These are phyloP conservation scores for Leptinotarsa lineolata DNA, from an alignment of 1,140 invertebrate species.

Conservation along the genomic window DNA sequence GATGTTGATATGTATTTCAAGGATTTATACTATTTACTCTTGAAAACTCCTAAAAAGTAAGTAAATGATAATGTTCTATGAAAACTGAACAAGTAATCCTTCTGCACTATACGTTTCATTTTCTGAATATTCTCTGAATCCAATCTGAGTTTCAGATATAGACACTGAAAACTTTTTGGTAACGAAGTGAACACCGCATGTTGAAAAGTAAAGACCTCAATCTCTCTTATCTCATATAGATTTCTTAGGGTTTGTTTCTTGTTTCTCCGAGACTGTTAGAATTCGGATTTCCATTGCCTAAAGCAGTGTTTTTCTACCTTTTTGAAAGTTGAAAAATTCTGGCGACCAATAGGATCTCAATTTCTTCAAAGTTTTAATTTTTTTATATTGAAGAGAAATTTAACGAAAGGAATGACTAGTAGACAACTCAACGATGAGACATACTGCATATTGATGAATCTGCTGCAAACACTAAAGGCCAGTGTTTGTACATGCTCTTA, in stretches of 20 bases:
- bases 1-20: slow-evolving; percentile 28
- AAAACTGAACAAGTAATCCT: too few species aligned
- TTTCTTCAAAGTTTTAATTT: not conserved
- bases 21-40: slow-evolving; percentile 31
- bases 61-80: not conserved
- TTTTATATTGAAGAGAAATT: not conserved
- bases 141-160: too few species aligned
- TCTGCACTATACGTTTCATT: too few species aligned
- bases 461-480: not conserved
- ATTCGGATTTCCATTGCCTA: not conserved
- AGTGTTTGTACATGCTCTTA: not conserved
- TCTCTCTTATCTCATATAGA: too few species aligned
- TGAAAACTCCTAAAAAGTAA: slow-evolving; percentile 31
- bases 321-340: not conserved
- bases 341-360: not conserved
- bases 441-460: not conserved
- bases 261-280: too few species aligned
- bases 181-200: too few species aligned
- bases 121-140: too few species aligned
- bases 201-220: too few species aligned
- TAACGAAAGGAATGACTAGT: not conserved
- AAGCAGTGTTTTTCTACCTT: not conserved
- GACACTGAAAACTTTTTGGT: too few species aligned
- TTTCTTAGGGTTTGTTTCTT: too few species aligned
- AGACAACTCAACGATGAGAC: not conserved